phyloP scores from a whole-genome alignment of 2,113 vertebrate genomes.

The Myotis brandtii region DNA sequence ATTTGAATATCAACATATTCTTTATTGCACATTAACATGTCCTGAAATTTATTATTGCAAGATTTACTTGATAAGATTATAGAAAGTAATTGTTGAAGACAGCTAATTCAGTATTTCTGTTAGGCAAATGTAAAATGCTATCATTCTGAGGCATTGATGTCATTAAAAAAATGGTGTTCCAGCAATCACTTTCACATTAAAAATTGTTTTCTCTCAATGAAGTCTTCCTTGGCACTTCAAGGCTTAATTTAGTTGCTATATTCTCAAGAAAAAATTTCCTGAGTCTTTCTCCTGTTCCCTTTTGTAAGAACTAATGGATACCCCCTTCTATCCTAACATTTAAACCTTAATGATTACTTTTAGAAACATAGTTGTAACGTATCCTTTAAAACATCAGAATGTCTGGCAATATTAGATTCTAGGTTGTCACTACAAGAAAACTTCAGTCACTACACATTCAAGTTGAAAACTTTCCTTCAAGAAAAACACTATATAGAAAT shows the following conservation, averaged over 20 bases:
- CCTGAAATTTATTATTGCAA: background rate
- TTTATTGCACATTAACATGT: background rate
- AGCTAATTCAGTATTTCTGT: background rate
- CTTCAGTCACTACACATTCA: background rate
- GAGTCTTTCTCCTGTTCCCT: background rate
- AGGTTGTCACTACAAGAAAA: background rate
- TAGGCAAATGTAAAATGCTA: background rate
- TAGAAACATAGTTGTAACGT: background rate
- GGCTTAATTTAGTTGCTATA: background rate
- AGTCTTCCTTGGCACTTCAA: background rate
- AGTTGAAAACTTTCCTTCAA: background rate
- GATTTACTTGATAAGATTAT: conserved; percentile 2
- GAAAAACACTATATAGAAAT: background rate
- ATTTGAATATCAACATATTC: background rate
- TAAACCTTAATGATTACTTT: background rate
- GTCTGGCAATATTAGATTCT: background rate
- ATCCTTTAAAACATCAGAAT: background rate
- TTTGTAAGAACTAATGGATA: background rate
- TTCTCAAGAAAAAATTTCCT: background rate
- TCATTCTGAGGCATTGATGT: background rate
- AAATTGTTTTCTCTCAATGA: background rate
- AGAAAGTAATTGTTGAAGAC: background rate
- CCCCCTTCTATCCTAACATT: background rate
- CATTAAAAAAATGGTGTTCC: background rate
- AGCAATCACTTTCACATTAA: background rate